Base-by-base conservation (phyloP, 2,888 invertebrate species). In the Phengaris alcon region DNA sequence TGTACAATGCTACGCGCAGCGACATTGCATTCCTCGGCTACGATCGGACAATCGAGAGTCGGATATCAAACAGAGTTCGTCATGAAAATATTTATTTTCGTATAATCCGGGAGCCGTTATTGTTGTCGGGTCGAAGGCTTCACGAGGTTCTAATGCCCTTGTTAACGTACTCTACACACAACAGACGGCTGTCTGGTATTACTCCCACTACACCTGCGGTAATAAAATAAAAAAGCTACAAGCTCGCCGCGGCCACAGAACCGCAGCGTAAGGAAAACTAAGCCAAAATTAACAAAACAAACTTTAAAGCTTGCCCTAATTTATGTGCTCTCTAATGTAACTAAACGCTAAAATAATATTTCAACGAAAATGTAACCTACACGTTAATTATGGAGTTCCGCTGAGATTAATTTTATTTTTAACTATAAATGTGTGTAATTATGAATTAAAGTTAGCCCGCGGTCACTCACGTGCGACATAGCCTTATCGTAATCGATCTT, bases 121-220 rank as follows among this genome's bases (percentile, higher is more conserved):
- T 88, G 85, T 76, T 77, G 79, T 77, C 77, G 83, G 52, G 57
- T 79, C 83, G 78, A 82, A 82, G 81, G 81, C 83, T 85, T 89
- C 75, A 93, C 84, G 94, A 89, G 85, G 92, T 88, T 85, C 94
- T 93, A 87, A 94, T 87, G 84, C 89, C 88, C 86, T 89, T 87
- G 88, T 87, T 93, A 90, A 95, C 90, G 89, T 94, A 95, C 93
- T 95, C 95, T 86, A 94, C 94, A 87, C 95, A 95, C 94, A 95
- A 90, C 86, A 91, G 94, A 86, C 94, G 94, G 90, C 94, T 94
- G 91, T 95, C 95, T 90, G 95, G 89, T 89, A 95, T 89, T 84
- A 95, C 94, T 91, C 95, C 94, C 94, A 95, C 94, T 90, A 95
- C 90, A 94, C 94, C 94, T 94, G 93, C 88, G 88, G 90, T 90